Conservation (phyloP, 1,140 invertebrate genomes). For the Rhysida immarginata region DNA sequence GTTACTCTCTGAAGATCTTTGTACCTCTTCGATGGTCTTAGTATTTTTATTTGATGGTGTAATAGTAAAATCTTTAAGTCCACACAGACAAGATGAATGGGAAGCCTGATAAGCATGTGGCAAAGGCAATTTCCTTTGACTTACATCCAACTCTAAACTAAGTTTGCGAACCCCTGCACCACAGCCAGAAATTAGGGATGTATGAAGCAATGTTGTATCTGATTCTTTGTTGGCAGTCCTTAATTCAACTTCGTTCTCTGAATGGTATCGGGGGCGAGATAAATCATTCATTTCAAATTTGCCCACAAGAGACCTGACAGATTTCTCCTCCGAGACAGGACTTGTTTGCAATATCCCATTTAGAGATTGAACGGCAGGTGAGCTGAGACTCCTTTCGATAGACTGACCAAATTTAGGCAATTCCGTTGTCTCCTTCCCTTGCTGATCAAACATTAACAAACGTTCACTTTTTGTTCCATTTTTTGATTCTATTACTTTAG, state of each 20-base stretch:
- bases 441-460: slow-evolving; percentile 11
- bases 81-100: background rate
- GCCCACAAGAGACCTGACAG: slow-evolving; percentile 53
- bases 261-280: slow-evolving; percentile 22
- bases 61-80: background rate
- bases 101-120: background rate
- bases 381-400: slow-evolving; percentile 26
- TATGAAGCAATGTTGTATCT: slow-evolving; percentile 10
- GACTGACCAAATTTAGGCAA: slow-evolving; percentile 27
- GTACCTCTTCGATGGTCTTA: background rate
- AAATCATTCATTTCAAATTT: slow-evolving; percentile 42
- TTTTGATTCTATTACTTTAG: slow-evolving; percentile 21
- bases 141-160: slow-evolving; percentile 11
- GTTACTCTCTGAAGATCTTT: background rate
- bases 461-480: slow-evolving; percentile 10
- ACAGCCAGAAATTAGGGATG: background rate
- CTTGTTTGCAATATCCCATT: background rate
- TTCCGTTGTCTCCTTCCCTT: slow-evolving; percentile 15
- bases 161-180: background rate
- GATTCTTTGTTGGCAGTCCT: slow-evolving; percentile 16
- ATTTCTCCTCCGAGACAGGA: slow-evolving; percentile 41
- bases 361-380: background rate
- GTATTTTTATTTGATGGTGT: background rate
- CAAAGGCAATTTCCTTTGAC: background rate
- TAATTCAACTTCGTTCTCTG: slow-evolving; percentile 13